Evolutionary conservation across 2,888 invertebrate genomes (phyloP), one percentile per base, ranked within the genome.

Genomic region (Eupeodes latifasciatus): DNA sequence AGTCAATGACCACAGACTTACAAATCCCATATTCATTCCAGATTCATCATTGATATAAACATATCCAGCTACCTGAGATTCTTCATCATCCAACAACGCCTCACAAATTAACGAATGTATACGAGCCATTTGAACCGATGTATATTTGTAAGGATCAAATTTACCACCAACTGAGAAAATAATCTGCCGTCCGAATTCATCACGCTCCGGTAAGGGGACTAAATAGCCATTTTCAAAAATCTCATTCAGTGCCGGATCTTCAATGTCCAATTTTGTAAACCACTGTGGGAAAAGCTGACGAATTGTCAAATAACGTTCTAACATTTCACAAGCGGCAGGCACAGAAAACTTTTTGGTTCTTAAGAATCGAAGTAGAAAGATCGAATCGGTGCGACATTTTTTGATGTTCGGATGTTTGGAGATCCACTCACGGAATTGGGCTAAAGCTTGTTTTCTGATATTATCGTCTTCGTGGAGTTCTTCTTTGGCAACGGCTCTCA

Each of bases 341-440:
- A 98, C 95, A 51, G 97, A 97, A 94, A 97, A 98, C 92, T 98
- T 98, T 93, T 97, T 97, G 61, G 97, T 97, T 55, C 98, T 95
- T 14, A 98, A 95, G 91, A 98, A 98, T 64, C 98, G 95, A 59
- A 98, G 94, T 16, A 98, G 94, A 92, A 98, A 98, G 9, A 96
- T 95, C 0, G 97, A 94, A 92, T 98, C 98, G 95, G 96, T 97
- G 88, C 98, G 95, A 92, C 98, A 98, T 91, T 95, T 96, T 91
- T 95, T 96, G 90, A 98, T 98, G 79, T 96, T 95, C 0, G 97
- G 96, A 94, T 98, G 97, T 92, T 97, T 97, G 69, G 95, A 94
- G 89, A 98, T 97, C 95, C 97, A 98, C 90, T 97, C 96, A 75
- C 97, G 95, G 94, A 98, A 95, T 92, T 97, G 97, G 12, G 95